Evolutionary conservation across 2,888 invertebrate genomes (phyloP).

Genomic region (Tromatobia lineatoria): DNA sequence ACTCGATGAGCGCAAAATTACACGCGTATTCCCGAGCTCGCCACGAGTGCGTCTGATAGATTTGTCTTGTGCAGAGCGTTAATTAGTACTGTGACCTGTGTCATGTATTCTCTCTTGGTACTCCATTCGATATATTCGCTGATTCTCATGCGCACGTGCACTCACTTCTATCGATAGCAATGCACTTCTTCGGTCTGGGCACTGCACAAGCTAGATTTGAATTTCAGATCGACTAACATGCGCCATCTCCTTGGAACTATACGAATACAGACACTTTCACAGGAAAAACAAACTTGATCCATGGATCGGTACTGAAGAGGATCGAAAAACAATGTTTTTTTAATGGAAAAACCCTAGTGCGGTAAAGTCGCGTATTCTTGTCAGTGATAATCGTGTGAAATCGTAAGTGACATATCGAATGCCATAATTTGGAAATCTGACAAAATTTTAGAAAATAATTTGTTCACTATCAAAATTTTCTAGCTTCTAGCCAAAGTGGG

Average conservation of each 20-base stretch:
- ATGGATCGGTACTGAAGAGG: too few species aligned
- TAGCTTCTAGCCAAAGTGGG: too few species aligned
- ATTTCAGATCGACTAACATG: not conserved
- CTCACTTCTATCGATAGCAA: conserved; percentile 29
- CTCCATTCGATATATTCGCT: conserved; percentile 26
- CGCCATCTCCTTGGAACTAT: not conserved
- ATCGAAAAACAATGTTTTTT: too few species aligned
- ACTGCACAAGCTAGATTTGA: not conserved
- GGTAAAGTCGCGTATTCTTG: too few species aligned
- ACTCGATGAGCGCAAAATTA: conserved; percentile 74
- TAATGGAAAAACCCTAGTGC: too few species aligned
- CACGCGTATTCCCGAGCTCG: conserved; percentile 63
- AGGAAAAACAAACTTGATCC: too few species aligned
- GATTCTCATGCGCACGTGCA: not conserved
- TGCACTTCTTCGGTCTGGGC: not conserved
- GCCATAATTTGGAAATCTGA: too few species aligned
- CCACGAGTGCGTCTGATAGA: conserved; percentile 74
- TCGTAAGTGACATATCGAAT: too few species aligned
- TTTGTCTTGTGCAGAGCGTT: conserved; percentile 76
- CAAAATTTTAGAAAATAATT: too few species aligned
- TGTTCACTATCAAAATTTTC: too few species aligned
- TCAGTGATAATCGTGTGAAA: too few species aligned
- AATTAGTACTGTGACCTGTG: conserved; percentile 71
- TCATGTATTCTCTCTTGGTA: conserved; percentile 17
- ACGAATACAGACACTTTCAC: too few species aligned